Base-by-base conservation (phyloP, 2,113 vertebrate genomes). In the Siniperca chuatsi region DNA sequence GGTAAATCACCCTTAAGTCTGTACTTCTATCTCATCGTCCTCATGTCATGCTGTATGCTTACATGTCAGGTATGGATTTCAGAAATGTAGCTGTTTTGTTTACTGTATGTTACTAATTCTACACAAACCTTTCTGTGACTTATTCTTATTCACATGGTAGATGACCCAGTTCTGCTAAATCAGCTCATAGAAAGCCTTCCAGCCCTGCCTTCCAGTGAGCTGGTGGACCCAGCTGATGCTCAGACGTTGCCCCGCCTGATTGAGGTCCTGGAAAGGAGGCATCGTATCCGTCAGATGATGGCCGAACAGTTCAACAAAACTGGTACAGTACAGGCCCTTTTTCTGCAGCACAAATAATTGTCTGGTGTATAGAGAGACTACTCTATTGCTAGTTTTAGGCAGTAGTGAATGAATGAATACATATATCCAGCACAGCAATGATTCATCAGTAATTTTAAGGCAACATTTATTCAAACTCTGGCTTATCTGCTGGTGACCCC, bases 211-310 rank as follows among this genome's bases (percentile, higher is more conserved):
- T 81, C 96, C 0, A 97, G 96, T 64, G 97, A 97, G 81, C 87
- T 99, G 57, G 11, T 96, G 81, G 97, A 98, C 42, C 75, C 97
- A 71, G 90, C 96, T 1, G 98, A 99, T 16, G 97, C 99, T 12
- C 96, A 96, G 77, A 97, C 96, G 0, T 93, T 99, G 8, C 97
- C 97, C 0, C 95, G 92, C 13, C 92, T 99, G 50, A 96, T 98
- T 1, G 97, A 98, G 54, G 95, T 94, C 50, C 92, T 99, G 91
- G 97, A 99, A 86, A 96, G 95, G 72, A 96, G 98, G 12, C 96
- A 96, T 8, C 94, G 76, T 7, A 90, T 97, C 2, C 95, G 97
- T 4, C 97, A 97, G 66, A 91, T 92, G 92, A 92, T 98, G 90
- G 75, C 75, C 0, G 96, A 97, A 12, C 96, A 98, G 77, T 96